Conservation (phyloP, 2,888 invertebrate genomes). For the Pseudanteris insignis region DNA sequence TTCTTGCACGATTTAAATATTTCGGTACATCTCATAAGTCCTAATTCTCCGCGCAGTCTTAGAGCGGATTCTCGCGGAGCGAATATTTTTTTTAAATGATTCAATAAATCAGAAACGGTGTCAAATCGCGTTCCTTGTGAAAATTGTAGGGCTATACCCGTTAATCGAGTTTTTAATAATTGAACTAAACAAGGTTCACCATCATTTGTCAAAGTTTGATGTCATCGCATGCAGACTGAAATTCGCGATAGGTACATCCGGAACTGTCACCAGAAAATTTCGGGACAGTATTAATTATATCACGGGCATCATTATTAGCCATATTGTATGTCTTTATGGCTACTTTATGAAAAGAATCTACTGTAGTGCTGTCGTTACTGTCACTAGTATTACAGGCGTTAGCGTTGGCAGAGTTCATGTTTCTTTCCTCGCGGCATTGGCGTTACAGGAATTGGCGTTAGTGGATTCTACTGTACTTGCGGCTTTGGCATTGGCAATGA, state of each 20-base stretch:
- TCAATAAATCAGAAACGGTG: not conserved
- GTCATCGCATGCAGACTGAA: constrained; percentile 5
- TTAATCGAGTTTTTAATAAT: constrained; percentile 1
- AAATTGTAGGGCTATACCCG: not conserved
- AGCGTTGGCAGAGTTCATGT: no score
- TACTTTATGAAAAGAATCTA: no score
- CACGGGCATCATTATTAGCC: not conserved
- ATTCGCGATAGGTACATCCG: not conserved
- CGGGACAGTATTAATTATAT: not conserved
- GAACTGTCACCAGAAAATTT: not conserved
- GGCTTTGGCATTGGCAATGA: no score
- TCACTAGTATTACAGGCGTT: no score
- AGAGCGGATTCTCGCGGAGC: constrained; percentile 2
- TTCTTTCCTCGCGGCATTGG: no score
- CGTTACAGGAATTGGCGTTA: no score
- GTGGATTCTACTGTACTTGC: no score
- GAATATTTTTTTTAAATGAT: constrained; percentile 1
- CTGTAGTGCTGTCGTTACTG: no score
- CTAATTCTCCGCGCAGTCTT: not conserved
- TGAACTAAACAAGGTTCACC: not conserved
- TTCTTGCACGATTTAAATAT: not conserved
- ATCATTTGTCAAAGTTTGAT: not conserved
- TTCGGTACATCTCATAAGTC: constrained; percentile 1
- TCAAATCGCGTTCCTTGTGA: not conserved
- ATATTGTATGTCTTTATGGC: no score